Evolutionary conservation across 1,140 invertebrate genomes (phyloP).

Genomic region (Megalopta genalis): DNA sequence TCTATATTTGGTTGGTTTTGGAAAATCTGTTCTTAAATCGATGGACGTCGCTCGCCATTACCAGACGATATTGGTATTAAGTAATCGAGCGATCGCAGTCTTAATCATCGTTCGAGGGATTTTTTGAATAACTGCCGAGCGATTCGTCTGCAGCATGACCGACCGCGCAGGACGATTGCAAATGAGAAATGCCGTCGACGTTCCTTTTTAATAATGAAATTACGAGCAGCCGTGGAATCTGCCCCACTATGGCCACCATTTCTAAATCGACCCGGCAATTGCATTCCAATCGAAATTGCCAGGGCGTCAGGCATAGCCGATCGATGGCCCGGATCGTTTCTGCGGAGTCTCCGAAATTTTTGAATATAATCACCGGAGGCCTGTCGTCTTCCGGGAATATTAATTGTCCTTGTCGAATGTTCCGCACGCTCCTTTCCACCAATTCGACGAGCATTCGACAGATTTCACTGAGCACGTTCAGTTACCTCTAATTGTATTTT

Average conservation of each 20-base stretch:
- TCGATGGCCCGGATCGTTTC: conserved; percentile 17
- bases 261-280: conserved; percentile 55
- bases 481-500: no score
- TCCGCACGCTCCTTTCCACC: no score
- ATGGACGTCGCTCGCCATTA: no score
- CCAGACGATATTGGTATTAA: no score
- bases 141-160: not conserved
- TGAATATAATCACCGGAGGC: conserved; percentile 46
- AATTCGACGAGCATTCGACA: no score
- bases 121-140: no score
- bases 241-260: conserved; percentile 36
- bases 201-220: conserved; percentile 58
- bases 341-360: conserved; percentile 44
- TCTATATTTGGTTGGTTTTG: no score
- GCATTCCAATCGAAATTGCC: conserved; percentile 52
- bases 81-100: no score
- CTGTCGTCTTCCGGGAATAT: not conserved
- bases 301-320: conserved; percentile 39
- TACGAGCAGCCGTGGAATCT: conserved; percentile 37
- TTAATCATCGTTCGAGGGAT: no score
- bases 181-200: conserved; percentile 42
- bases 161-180: not conserved
- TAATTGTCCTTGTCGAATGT: not conserved
- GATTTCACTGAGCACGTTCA: no score
- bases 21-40: no score